Evolutionary conservation across 1,140 invertebrate species (phyloP).

Genomic region (Dermatophagoides farinae): DNA sequence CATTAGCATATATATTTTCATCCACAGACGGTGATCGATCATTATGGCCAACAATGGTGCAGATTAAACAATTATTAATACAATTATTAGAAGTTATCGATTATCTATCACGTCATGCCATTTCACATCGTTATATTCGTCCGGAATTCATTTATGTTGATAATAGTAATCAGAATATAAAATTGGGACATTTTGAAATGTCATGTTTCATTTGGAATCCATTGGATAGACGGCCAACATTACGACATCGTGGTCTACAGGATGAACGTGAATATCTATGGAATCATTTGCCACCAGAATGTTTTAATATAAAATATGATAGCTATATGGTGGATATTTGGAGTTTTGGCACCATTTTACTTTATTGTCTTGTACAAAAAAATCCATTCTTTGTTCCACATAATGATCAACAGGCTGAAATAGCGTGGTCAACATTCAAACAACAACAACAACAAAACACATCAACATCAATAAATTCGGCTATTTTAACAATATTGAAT

Average conservation of each 20-base stretch:
- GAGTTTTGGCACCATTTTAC: background rate
- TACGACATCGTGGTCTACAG: background rate
- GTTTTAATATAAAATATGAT: background rate
- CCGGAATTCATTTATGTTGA: background rate
- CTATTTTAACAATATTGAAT: too few species aligned
- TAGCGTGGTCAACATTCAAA: background rate
- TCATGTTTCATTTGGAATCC: background rate
- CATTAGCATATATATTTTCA: background rate
- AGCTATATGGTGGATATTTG: background rate
- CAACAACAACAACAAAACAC: background rate
- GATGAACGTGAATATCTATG: background rate
- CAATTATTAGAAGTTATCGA: background rate
- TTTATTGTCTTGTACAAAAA: background rate
- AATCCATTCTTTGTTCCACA: background rate
- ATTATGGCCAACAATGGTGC: background rate
- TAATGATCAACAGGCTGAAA: background rate
- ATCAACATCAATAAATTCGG: too few species aligned
- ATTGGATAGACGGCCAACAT: background rate
- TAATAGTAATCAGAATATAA: background rate
- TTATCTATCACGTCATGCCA: background rate
- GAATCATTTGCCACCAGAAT: conserved; percentile 1
- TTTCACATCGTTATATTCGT: conserved; percentile 2
- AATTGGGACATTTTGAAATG: background rate
- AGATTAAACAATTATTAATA: background rate
- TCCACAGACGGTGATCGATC: background rate